phyloP scores from a whole-genome alignment of 2,888 invertebrate species.

The Marasmarcha lunaedactyla region DNA sequence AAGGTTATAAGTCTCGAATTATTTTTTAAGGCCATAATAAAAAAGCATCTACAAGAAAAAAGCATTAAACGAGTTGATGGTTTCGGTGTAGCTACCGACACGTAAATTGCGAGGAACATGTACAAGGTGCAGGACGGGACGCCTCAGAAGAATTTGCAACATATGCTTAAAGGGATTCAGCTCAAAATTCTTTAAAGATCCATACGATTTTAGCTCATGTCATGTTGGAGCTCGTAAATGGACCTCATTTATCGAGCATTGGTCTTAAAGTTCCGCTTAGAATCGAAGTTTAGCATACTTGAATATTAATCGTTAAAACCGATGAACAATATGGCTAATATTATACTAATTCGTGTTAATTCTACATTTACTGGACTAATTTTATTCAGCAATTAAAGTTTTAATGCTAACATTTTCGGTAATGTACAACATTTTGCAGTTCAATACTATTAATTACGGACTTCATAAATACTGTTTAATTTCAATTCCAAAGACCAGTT shows the following conservation, averaged over 20 bases:
- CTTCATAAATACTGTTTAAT: too few species aligned
- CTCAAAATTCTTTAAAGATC: constrained; percentile 17
- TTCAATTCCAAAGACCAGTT: too few species aligned
- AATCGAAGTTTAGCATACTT: not conserved
- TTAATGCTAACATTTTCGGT: too few species aligned
- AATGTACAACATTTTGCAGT: too few species aligned
- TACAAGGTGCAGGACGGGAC: constrained; percentile 15
- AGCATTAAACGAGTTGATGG: constrained; percentile 15
- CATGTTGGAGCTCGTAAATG: constrained; percentile 16
- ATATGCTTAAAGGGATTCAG: constrained; percentile 24
- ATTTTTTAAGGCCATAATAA: not conserved
- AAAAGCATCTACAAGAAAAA: not conserved
- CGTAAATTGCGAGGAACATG: constrained; percentile 18
- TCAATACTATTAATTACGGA: too few species aligned
- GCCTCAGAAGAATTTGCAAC: constrained; percentile 21
- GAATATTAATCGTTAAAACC: not conserved
- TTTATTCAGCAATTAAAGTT: too few species aligned
- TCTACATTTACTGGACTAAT: too few species aligned
- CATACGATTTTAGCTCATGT: constrained; percentile 18
- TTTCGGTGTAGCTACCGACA: constrained; percentile 25
- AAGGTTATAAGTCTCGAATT: not conserved
- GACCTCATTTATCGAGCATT: constrained; percentile 17
- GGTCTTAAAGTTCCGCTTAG: constrained; percentile 15
- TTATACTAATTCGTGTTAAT: not conserved
- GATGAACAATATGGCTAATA: not conserved